phyloP scores from a whole-genome alignment of 2,113 vertebrate genomes.

The Poecilia latipinna region DNA sequence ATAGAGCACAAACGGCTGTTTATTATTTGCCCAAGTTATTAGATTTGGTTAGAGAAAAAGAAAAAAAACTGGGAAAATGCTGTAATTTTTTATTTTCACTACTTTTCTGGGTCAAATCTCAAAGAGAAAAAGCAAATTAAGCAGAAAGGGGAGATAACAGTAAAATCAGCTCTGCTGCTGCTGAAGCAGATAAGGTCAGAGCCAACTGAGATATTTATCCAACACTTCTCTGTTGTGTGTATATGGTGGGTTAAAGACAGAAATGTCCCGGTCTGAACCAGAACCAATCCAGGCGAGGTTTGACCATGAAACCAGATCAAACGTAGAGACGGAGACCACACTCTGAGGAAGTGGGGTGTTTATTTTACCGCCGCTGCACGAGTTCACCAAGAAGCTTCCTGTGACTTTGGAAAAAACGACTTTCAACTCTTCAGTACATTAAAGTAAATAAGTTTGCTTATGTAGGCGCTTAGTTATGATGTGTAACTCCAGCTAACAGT shows the following conservation, averaged over 20 bases:
- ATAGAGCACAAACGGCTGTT: conserved; percentile 1
- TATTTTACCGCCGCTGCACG: not conserved
- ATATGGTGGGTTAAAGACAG: conserved; percentile 20
- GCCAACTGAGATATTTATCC: conserved; percentile 50
- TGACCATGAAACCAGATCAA: not conserved
- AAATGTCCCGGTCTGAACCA: conserved; percentile 9
- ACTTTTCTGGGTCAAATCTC: not conserved
- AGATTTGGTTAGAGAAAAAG: too few relatives aligned
- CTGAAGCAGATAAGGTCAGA: conserved; percentile 20
- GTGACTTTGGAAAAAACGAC: not conserved
- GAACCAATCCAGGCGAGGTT: conserved; percentile 17
- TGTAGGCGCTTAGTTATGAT: not conserved
- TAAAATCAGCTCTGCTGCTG: not conserved
- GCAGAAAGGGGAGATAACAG: not conserved
- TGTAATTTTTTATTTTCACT: not conserved
- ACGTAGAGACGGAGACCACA: conserved; percentile 1
- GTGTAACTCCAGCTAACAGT: not conserved
- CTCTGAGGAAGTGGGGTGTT: not conserved
- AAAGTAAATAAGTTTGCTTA: not conserved
- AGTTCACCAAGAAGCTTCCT: not conserved
- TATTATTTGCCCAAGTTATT: not conserved
- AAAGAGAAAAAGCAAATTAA: not conserved
- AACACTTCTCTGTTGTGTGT: conserved; percentile 56
- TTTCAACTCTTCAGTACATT: too few relatives aligned
- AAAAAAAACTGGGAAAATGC: conserved; percentile 14